These are phyloP conservation scores for Coptodon rendalli DNA, from an alignment of 2,113 vertebrate genomes.

Conservation along the genomic window DNA sequence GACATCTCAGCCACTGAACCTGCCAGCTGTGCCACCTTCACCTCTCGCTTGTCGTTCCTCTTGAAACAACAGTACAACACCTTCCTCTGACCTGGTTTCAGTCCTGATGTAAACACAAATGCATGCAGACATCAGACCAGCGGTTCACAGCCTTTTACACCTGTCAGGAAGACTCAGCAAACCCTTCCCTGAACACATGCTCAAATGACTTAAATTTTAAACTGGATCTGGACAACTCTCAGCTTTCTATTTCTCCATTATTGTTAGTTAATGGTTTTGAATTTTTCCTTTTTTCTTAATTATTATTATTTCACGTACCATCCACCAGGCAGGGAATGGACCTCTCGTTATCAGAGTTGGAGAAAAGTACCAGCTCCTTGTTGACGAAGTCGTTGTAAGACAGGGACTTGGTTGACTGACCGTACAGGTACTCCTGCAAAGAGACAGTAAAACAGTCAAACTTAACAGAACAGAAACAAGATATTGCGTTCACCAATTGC, in stretches of 20 bases:
- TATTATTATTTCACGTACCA: slow-evolving; percentile 69
- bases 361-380: slow-evolving; percentile 95
- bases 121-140: background rate
- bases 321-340: slow-evolving; percentile 96
- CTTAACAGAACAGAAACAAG: background rate
- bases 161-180: background rate
- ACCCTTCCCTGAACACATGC: background rate
- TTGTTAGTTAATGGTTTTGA: background rate
- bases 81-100: slow-evolving; percentile 97
- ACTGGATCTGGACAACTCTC: background rate
- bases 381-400: slow-evolving; percentile 96
- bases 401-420: slow-evolving; percentile 78
- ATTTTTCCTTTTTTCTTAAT: background rate
- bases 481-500: background rate
- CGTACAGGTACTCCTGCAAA: slow-evolving; percentile 88
- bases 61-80: slow-evolving; percentile 94
- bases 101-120: slow-evolving; percentile 66
- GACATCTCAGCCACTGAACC: slow-evolving; percentile 98
- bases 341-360: slow-evolving; percentile 96
- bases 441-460: background rate
- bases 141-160: background rate
- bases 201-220: background rate
- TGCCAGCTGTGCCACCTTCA: slow-evolving; percentile 96
- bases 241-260: background rate
- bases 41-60: slow-evolving; percentile 93